These are phyloP conservation scores for Nemurella pictetii DNA, from an alignment of 2,888 invertebrate species.

Conservation along the genomic window DNA sequence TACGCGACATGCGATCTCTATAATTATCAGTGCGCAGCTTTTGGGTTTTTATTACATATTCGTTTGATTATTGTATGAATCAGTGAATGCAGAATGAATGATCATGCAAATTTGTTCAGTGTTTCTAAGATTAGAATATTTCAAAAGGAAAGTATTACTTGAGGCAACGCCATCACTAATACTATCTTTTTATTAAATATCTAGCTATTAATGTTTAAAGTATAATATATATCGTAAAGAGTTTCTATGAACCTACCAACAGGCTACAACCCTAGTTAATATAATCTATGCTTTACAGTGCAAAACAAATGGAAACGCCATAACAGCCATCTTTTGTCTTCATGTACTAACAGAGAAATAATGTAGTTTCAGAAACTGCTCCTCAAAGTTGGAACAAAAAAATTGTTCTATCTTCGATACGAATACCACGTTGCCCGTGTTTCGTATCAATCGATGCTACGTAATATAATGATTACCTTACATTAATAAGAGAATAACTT, in stretches of 20 bases:
- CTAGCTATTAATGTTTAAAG: slow-evolving; percentile 7
- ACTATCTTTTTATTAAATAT: slow-evolving; percentile 23
- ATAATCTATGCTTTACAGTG: slow-evolving; percentile 15
- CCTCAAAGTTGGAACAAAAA: background rate
- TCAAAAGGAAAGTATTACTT: slow-evolving; percentile 16
- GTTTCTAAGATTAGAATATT: background rate
- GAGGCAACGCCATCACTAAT: background rate
- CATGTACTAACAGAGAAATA: background rate
- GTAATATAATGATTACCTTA: background rate
- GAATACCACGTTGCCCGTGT: background rate
- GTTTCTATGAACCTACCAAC: slow-evolving; percentile 34
- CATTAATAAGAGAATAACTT: background rate
- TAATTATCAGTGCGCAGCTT: slow-evolving; percentile 23
- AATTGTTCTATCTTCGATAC: background rate
- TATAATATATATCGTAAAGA: slow-evolving; percentile 15
- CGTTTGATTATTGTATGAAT: slow-evolving; percentile 26
- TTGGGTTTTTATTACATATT: slow-evolving; percentile 18
- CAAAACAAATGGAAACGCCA: background rate
- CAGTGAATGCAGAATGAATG: slow-evolving; percentile 29
- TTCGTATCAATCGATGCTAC: background rate
- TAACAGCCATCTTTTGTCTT: slow-evolving; percentile 10
- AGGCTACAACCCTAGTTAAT: slow-evolving; percentile 32
- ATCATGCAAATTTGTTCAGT: slow-evolving; percentile 26
- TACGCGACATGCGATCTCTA: slow-evolving; percentile 29
- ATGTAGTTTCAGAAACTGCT: background rate